These are phyloP conservation scores for Crossaster papposus DNA, from an alignment of 53 echinoderm and acorn worm genomes.

Conservation along the genomic window DNA sequence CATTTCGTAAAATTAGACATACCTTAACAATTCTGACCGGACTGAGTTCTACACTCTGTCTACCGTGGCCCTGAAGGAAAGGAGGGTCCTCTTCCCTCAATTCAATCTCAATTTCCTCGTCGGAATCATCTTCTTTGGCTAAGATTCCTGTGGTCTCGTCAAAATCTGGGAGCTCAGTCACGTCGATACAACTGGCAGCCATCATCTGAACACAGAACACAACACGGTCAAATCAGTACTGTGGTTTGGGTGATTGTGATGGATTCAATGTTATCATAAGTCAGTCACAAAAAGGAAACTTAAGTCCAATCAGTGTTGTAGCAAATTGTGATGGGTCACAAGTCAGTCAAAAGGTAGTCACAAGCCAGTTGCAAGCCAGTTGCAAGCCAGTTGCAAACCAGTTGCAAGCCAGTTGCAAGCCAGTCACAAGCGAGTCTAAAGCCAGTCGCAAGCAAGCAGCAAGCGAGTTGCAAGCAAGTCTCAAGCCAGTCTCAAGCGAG, in stretches of 20 bases:
- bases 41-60: conserved; percentile 95
- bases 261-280: no score
- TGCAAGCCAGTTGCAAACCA: no score
- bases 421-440: neutral
- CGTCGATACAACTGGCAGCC: conserved; percentile 89
- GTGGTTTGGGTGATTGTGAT: no score
- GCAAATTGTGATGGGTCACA: no score
- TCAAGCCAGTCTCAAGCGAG: no score
- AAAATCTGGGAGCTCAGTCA: conserved; percentile 92
- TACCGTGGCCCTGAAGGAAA: conserved; percentile 89
- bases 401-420: neutral
- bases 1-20: neutral
- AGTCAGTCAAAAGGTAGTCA: no score
- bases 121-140: conserved; percentile 93
- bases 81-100: conserved; percentile 95
- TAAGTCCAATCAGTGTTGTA: no score
- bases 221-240: neutral
- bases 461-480: no score
- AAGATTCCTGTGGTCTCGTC: conserved; percentile 91
- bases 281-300: no score
- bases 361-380: neutral
- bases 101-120: conserved; percentile 98
- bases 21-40: conserved; percentile 99
- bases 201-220: conserved; percentile 72
- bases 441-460: neutral